Conservation (phyloP, 2,888 invertebrate genomes). For the Cantharis lateralis region DNA sequence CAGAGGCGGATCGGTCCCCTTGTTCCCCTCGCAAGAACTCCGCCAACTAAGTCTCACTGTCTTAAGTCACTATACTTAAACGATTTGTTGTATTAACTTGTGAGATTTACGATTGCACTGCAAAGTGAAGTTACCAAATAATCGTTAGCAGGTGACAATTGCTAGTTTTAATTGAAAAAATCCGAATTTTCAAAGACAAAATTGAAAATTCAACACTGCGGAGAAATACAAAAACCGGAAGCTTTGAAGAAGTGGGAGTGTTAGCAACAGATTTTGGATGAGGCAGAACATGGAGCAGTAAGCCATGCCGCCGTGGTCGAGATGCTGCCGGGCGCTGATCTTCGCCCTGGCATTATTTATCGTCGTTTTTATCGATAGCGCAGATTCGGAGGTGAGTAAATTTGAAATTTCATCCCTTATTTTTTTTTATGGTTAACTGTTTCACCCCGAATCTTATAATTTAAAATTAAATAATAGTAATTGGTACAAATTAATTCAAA, state of each 20-base stretch:
- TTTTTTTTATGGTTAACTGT: neutral
- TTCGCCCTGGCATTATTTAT: slow-evolving; percentile 39
- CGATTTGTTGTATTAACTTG: slow-evolving; percentile 4
- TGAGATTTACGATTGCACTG: neutral
- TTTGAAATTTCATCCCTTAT: slow-evolving; percentile 3
- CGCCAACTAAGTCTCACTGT: slow-evolving; percentile 44
- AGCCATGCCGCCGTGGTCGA: slow-evolving; percentile 56
- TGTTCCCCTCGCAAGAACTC: slow-evolving; percentile 43
- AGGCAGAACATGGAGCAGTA: slow-evolving; percentile 52
- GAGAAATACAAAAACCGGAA: slow-evolving; percentile 27
- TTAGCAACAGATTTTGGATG: slow-evolving; percentile 30
- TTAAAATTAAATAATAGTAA: neutral
- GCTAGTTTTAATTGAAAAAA: neutral
- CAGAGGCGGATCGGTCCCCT: slow-evolving; percentile 47
- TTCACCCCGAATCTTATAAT: neutral
- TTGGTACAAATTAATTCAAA: neutral
- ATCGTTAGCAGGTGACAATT: neutral
- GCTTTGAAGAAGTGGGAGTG: slow-evolving; percentile 33
- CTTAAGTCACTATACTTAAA: slow-evolving; percentile 39
- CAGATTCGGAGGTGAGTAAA: slow-evolving; percentile 37
- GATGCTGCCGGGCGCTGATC: slow-evolving; percentile 52
- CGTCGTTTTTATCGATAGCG: slow-evolving; percentile 36
- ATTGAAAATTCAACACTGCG: slow-evolving; percentile 19
- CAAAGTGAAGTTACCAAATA: neutral
- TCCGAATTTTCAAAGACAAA: slow-evolving; percentile 20